phyloP scores from a whole-genome alignment of 2,888 invertebrate genomes.

The Himalopsyche anomala region DNA sequence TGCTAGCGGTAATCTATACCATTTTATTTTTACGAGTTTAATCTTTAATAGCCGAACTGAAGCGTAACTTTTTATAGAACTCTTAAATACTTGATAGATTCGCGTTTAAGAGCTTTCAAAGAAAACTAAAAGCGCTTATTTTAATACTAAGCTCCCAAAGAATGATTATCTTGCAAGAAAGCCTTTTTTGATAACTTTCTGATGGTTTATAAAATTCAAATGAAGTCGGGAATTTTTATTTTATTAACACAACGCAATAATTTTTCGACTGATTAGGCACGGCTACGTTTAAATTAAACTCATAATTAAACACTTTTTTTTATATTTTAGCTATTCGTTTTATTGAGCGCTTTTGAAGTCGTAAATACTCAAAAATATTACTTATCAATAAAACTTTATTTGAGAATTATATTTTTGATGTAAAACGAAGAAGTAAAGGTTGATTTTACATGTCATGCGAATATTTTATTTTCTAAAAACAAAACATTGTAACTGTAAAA shows the following conservation, averaged over 20 bases:
- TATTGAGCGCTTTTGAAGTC: too few species aligned
- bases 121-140: slow-evolving; percentile 26
- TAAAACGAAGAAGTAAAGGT: too few species aligned
- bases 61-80: slow-evolving; percentile 44
- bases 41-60: slow-evolving; percentile 41
- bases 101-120: slow-evolving; percentile 16
- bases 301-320: too few species aligned
- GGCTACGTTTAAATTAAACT: too few species aligned
- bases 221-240: not conserved
- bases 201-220: not conserved
- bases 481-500: too few species aligned
- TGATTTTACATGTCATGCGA: too few species aligned
- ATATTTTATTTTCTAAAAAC: too few species aligned
- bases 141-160: not conserved
- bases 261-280: too few species aligned
- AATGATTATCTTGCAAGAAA: slow-evolving; percentile 22
- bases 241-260: not conserved
- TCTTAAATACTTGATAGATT: slow-evolving; percentile 43
- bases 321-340: too few species aligned
- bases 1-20: slow-evolving; percentile 1
- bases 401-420: too few species aligned
- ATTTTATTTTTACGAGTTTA: slow-evolving; percentile 24
- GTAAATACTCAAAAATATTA: too few species aligned
- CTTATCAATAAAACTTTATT: too few species aligned
- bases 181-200: slow-evolving; percentile 1